phyloP scores from a whole-genome alignment of 2,797 vertebrate species.

The Xenentodon cancila region DNA sequence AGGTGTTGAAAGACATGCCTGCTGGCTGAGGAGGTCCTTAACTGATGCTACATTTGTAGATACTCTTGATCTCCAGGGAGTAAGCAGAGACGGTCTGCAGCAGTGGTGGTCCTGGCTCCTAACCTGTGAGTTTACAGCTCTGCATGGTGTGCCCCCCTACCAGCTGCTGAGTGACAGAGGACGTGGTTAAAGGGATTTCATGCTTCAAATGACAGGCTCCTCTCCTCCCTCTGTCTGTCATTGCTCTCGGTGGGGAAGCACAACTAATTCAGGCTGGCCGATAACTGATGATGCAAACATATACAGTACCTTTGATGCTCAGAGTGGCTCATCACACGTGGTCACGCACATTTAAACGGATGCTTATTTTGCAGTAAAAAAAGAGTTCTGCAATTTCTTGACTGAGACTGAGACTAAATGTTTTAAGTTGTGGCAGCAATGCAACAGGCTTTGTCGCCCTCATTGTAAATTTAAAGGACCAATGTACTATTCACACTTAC shows the following conservation, averaged over 20 bases:
- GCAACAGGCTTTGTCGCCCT: constrained; percentile 45
- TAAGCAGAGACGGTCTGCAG: constrained; percentile 32
- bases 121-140: constrained; percentile 61
- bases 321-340: constrained; percentile 19
- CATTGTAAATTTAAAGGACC: constrained; percentile 1
- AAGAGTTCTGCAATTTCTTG: constrained; percentile 7
- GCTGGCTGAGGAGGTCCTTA: constrained; percentile 40
- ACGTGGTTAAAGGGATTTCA: constrained; percentile 74
- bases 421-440: background rate
- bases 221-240: constrained; percentile 61
- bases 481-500: too few relatives aligned
- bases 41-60: constrained; percentile 25
- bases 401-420: background rate
- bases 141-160: constrained; percentile 49
- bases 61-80: constrained; percentile 37
- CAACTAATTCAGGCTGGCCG: constrained; percentile 45
- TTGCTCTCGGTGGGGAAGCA: constrained; percentile 36
- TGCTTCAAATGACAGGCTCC: constrained; percentile 66
- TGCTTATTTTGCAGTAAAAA: constrained; percentile 27
- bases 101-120: constrained; percentile 49
- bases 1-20: constrained; percentile 21
- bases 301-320: constrained; percentile 31
- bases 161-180: constrained; percentile 66
- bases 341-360: constrained; percentile 22
- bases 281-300: constrained; percentile 42